A percentile compares a stretch with the other conserved stretches of the same genome.
These are phyloP conservation scores for Drosophila albomicans DNA, from an alignment of 1,140 invertebrate genomes.

Conservation along the genomic window DNA sequence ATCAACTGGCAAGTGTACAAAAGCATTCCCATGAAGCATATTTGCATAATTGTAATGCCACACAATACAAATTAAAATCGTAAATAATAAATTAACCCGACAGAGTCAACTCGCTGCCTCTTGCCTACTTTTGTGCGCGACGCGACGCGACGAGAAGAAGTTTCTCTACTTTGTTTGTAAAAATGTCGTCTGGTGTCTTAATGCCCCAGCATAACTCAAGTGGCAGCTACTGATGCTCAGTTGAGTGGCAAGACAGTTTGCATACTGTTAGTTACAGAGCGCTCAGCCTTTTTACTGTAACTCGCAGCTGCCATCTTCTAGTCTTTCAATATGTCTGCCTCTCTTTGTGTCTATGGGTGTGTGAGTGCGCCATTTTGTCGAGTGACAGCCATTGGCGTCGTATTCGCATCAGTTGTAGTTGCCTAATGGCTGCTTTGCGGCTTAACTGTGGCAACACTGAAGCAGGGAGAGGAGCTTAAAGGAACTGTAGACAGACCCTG, in stretches of 20 bases:
- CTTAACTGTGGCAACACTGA: conserved; percentile 54
- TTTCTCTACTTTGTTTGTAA: not conserved
- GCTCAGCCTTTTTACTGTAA: conserved; percentile 72
- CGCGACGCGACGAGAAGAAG: conserved; percentile 27
- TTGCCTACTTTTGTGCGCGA: conserved; percentile 31
- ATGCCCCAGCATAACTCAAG: conserved; percentile 46
- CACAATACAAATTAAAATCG: conserved; percentile 44
- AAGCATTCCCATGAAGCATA: not conserved
- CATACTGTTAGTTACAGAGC: conserved; percentile 61
- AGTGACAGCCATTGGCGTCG: conserved; percentile 59
- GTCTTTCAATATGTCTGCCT: not conserved
- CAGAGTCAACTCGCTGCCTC: not conserved
- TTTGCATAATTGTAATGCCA: conserved; percentile 31
- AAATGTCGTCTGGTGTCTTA: conserved; percentile 3
- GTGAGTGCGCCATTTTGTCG: conserved; percentile 50
- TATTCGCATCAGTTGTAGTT: conserved; percentile 55
- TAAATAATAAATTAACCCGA: conserved; percentile 38
- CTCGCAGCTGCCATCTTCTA: not conserved
- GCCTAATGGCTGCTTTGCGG: conserved; percentile 79
- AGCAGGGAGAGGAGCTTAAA: not conserved
- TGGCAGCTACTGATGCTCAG: conserved; percentile 35
- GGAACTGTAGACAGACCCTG: conserved; percentile 50
- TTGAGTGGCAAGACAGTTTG: conserved; percentile 67
- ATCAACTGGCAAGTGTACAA: not conserved
- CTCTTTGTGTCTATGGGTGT: conserved; percentile 3